phyloP scores from a whole-genome alignment of 2,797 vertebrate genomes.

The Mycteria americana region DNA sequence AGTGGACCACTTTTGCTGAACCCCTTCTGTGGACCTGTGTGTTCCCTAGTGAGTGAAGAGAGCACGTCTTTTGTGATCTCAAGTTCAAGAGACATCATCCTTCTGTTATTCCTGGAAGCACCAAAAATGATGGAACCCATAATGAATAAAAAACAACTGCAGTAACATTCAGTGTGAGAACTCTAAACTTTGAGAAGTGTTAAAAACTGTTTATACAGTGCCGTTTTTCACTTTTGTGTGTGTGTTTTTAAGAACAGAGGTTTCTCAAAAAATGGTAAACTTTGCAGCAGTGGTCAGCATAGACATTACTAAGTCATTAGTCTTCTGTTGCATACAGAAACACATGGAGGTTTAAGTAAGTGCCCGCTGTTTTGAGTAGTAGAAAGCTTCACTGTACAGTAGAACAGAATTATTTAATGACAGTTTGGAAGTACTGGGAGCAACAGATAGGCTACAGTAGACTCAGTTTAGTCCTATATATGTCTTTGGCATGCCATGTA shows the following conservation, averaged over 20 bases:
- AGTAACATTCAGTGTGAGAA: not conserved
- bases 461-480: not conserved
- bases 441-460: conserved; percentile 7
- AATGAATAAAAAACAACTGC: not conserved
- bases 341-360: not conserved
- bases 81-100: not conserved
- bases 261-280: not conserved
- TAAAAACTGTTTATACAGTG: not conserved
- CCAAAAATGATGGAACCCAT: not conserved
- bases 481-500: not conserved
- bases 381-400: not conserved
- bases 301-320: not conserved
- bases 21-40: accelerated
- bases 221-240: not conserved
- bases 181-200: not conserved
- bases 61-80: not conserved
- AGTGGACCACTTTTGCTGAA: not conserved
- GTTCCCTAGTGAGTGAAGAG: not conserved
- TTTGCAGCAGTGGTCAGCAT: not conserved
- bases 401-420: not conserved
- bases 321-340: not conserved
- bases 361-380: not conserved
- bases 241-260: not conserved
- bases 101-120: not conserved
- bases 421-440: conserved; percentile 28